Base-by-base conservation (phyloP, 2,113 vertebrate species). In the Pogona vitticeps region DNA sequence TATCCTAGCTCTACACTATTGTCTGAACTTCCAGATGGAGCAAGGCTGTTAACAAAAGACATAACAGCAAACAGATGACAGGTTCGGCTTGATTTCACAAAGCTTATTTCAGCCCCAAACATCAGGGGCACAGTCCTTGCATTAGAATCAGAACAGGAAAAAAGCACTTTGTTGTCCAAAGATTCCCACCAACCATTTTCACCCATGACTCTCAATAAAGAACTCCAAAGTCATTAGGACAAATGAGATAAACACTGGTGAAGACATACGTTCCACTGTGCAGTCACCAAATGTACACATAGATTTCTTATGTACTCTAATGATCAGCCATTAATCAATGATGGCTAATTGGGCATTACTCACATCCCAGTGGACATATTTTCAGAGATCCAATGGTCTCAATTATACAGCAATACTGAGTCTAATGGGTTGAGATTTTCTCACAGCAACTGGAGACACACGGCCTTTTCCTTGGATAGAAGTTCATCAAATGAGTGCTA, bases 151-250 rank as follows among this genome's bases (percentile, higher is more conserved):
- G 0, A 46, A 0, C 77, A 81, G 77, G 83, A 52, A 40, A 80
- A 9, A 38, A 61, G 33, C 84, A 21, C 0, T 0, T 81, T 82
- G 71, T 87, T 40, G 67, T 21, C 67, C 87, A 20, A 46, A 0
- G 84, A 31, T 67, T n/a, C 40, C 67, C 88, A 84, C 87, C 86
- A 87, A 88, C 86, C 92, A 91, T 92, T 86, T 92, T 92, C 81
- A 80, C 20, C 80, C 61, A 87, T 42, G 65, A 20, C 15, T 0
- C 17, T 0, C 72, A 72, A 78, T 79, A 84, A 79, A 91, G 86
- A 71, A 78, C 67, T 42, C 68, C 88, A 80, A 82, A 88, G 28
- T n/a, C 61, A 67, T 67, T 85, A 72, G 88, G 88, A 38, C 80
- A 67, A 88, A 86, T 0, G 1, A 79, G 58, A 78, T 76, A 73